Evolutionary conservation across 2,113 vertebrate genomes (phyloP).

Genomic region (Brienomyrus longianalis): DNA sequence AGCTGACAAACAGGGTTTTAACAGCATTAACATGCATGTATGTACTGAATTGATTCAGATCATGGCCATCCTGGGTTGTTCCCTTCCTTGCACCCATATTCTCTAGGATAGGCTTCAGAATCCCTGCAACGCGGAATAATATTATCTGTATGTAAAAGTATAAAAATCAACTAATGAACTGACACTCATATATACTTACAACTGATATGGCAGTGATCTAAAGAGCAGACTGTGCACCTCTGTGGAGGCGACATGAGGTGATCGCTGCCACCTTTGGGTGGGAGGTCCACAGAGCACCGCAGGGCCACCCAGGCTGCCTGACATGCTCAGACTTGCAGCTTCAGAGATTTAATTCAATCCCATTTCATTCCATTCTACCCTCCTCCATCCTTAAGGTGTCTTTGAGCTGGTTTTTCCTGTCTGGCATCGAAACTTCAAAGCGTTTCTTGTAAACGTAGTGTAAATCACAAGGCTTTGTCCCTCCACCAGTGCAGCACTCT

Average conservation of each 20-base stretch:
- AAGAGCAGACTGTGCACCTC: not conserved
- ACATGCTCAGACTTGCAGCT: not conserved
- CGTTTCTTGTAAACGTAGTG: not conserved
- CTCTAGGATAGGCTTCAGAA: not conserved
- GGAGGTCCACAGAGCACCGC: not conserved
- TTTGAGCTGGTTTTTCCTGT: not conserved
- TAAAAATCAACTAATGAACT: not conserved
- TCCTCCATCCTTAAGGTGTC: not conserved
- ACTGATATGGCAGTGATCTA: not conserved
- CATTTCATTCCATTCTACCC: not conserved
- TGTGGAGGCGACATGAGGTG: not conserved
- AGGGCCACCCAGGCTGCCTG: not conserved
- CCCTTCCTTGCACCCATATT: not conserved
- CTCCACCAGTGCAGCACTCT: not conserved
- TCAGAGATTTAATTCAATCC: conserved; percentile 1
- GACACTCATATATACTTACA: not conserved
- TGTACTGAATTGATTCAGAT: not conserved
- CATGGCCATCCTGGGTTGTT: not conserved
- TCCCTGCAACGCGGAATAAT: not conserved
- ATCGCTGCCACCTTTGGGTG: not conserved
- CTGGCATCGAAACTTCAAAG: conserved; percentile 10
- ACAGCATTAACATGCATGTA: not conserved
- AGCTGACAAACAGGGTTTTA: not conserved
- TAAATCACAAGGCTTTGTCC: not conserved
- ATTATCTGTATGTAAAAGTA: not conserved